Evolutionary conservation across 2,888 invertebrate species (phyloP), one percentile per base, ranked within the genome.

Genomic region (Thelaira solivaga): DNA sequence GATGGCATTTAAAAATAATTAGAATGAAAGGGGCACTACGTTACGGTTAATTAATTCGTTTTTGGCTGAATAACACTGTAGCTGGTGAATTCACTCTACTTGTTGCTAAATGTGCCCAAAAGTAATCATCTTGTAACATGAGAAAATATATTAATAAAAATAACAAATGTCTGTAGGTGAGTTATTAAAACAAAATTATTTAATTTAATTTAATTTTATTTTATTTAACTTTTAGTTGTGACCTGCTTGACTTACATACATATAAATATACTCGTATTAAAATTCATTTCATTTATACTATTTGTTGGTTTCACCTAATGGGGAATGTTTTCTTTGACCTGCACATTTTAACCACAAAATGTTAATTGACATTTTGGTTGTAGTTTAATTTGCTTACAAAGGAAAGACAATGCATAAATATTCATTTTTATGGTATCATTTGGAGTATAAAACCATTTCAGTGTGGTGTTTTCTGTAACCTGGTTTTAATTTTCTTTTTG

Each of bases 331-430:
- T 13, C 29, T 11, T 6, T 47, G 41, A 34, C 51, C 69, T 73
- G 59, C 57, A 49, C 51, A 64, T 59, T 57, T 43, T 59, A 59
- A 78, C 73, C 77, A 57, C 77, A 78, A 78, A 73, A 73, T 69
- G 73, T 78, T 78, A 78, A 78, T 78, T 73, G 77, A 73, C 62
- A 64, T 73, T 74, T 59, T 43, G 73, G 65, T 74, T 51, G 51
- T 59, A 34, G 51, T 67, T 51, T 59, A 51, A 59, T 73, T 57
- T 31, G 41, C 72, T 57, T 45, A 36, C 29, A 55, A 13, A 26
- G n/a, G 2, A 24, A n/a, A 41, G 39, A 4, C 31, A 55, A 55
- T 47, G 47, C 4, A 31, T 36, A 53, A 59, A 24, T 29, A 13
- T 45, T 11, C 45, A 26, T 31, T 47, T 68, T 26, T 29, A 59